Base-by-base conservation (phyloP, 2,888 invertebrate genomes). In the Meganola albula region DNA sequence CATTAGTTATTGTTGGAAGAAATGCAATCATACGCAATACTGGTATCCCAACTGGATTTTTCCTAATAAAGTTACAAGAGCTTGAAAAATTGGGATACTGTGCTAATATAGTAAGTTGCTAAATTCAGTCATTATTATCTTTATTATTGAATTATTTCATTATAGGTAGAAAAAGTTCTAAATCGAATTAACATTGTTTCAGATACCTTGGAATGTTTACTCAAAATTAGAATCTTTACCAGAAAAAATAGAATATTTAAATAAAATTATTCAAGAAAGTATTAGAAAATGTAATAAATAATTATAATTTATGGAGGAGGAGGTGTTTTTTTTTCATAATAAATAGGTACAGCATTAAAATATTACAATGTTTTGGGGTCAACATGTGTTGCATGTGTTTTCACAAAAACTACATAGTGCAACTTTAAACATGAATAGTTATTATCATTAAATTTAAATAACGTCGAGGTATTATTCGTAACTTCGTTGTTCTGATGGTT, bases 1-100 rank as follows among this genome's bases (percentile, higher is more conserved):
- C 82, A 2, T 44, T 94, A 4, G 73, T 91, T 0, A 61, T 90
- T 14, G 87, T 87, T 10, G 90, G 90, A 10, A 88, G 89, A 77
- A 92, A 92, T 74, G 85, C 85, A 44, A 82, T 88, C 10, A 80
- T 90, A 12, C 66, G 87, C 29, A 77, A 85, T 12, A 80, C 82
- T 10, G 58, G 76, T 16, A 62, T 55, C 12, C 80, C 87, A 5
- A 85, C 89, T 22, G 93, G 93, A 7, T 75, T 82, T 10, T 77
- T 88, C 38, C 54, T 70, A n/a, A 75, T 88, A 58, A 93, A 93
- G 75, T 41, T 90, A 8, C 80, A 88, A 35, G 93, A 93, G 53
- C 74, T 94, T 10, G 60, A 75, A 47, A 63, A 80, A 29, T 63
- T 93, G 34, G 91, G 91, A 18, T 91, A 88, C 58, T 74, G 74